phyloP scores from a whole-genome alignment of 2,888 invertebrate genomes.

The Erannis defoliaria region DNA sequence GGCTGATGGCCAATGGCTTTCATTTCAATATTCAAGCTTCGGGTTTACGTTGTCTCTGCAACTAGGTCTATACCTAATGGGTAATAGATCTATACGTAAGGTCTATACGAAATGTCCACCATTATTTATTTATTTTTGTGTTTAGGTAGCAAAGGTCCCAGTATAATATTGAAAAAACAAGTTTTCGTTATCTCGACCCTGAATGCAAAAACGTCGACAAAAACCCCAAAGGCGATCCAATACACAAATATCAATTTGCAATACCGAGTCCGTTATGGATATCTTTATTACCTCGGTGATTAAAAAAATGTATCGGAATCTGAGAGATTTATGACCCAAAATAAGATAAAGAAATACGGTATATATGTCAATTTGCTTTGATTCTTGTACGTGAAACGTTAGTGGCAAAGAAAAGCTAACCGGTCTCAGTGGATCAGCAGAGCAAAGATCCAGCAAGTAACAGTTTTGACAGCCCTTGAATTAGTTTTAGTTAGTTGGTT shows the following conservation, averaged over 20 bases:
- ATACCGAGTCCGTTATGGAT: constrained; percentile 45
- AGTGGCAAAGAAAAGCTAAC: neutral
- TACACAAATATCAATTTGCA: constrained; percentile 42
- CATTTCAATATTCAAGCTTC: no score
- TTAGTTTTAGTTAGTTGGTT: no score
- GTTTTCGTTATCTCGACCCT: constrained; percentile 19
- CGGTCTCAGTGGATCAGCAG: neutral
- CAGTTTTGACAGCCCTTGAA: no score
- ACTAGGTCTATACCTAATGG: no score
- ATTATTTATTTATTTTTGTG: no score
- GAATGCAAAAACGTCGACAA: constrained; percentile 25
- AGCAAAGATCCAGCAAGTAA: no score
- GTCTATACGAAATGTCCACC: no score
- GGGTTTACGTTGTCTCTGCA: no score
- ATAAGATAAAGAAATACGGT: constrained; percentile 59
- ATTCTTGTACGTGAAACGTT: neutral
- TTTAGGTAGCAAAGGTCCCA: neutral
- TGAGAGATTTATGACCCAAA: constrained; percentile 57
- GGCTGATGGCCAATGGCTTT: no score
- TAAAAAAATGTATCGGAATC: constrained; percentile 52
- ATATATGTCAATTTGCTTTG: constrained; percentile 45
- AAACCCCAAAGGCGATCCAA: constrained; percentile 21
- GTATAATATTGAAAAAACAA: constrained; percentile 12
- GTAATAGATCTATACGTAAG: no score
- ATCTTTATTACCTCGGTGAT: constrained; percentile 48